Base-by-base conservation (phyloP, 2,888 invertebrate genomes). In the Pristionchus exspectatus region DNA sequence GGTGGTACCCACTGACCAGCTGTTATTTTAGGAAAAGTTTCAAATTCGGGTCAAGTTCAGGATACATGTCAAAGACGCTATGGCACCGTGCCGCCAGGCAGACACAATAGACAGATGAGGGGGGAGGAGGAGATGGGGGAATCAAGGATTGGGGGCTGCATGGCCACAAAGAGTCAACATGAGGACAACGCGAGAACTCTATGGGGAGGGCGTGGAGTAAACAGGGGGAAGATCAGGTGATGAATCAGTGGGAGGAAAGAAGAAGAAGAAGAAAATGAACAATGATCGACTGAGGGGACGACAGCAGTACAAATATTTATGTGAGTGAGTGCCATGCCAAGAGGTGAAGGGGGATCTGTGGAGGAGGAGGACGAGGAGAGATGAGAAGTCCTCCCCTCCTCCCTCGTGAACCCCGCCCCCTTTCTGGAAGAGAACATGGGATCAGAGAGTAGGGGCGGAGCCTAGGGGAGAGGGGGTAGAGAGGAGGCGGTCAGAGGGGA, bases 291-390 rank as follows among this genome's bases (percentile, higher is more conserved):
- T 38, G 69, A 69, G 50, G 66, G 44, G 33, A 44, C 87, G 33
- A 44, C 87, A 87, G 87, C 87, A 85, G 59, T 85, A 85, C 84
- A 85, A 85, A 85, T 85, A 85, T 85, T 85, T 85, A 85, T 59
- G 84, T 18, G 16, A 24, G 69, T 14, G 12, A 3, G 24, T 74
- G 38, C 38, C 33, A 38, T 74, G 59, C 21, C 38, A 21, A 69
- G 12, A 87, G 56, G 44, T 50, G 50, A 24, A n/a, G 86, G 50
- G 50, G 24, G 44, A 33, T 56, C 33, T 27, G 59, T 33, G 59
- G 84, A 86, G 33, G 85, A 66, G 44, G 83, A 63, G 59, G 84
- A 86, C 18, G 85, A 66, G 44, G 83, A 63, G 14, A 44, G 66
- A 38, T 38, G 44, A 27, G 74, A n/a, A 33, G 74, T 63, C 56